These are phyloP conservation scores for Holacanthus passer DNA, from an alignment of 2,113 vertebrate species.

Conservation along the genomic window DNA sequence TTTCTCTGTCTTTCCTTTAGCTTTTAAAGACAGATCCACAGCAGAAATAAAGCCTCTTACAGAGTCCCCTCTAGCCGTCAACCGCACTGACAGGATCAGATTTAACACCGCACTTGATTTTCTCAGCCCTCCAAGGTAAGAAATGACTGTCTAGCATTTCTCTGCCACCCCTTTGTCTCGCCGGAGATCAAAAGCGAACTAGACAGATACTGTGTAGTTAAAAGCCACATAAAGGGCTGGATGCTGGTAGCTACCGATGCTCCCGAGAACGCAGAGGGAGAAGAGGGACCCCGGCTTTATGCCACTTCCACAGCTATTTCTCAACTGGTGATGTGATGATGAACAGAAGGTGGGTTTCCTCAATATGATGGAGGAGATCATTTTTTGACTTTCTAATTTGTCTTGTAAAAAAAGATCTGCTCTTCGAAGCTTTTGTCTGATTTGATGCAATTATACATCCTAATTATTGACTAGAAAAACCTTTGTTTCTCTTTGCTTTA, in stretches of 20 bases:
- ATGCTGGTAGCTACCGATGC: constrained; percentile 44
- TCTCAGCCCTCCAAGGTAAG: constrained; percentile 60
- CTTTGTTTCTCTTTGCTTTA: too few relatives aligned
- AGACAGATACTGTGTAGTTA: constrained; percentile 63
- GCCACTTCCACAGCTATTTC: constrained; percentile 19
- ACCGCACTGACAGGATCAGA: constrained; percentile 72
- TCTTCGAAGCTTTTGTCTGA: neutral
- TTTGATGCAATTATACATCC: neutral
- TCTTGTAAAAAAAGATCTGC: neutral
- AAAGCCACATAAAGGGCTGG: constrained; percentile 60
- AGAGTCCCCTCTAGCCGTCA: constrained; percentile 72
- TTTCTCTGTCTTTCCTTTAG: constrained; percentile 56
- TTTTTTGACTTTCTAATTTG: neutral
- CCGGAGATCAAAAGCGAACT: constrained; percentile 64
- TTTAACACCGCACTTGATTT: constrained; percentile 75
- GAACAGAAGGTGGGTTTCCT: neutral
- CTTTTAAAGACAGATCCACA: constrained; percentile 65
- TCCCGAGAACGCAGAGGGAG: constrained; percentile 12
- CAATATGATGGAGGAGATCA: neutral
- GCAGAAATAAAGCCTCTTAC: constrained; percentile 76
- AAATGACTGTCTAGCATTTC: constrained; percentile 59
- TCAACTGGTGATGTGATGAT: constrained; percentile 16
- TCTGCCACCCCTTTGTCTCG: constrained; percentile 59
- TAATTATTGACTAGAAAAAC: neutral
- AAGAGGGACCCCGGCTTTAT: constrained; percentile 27